A percentile compares a stretch with the other conserved stretches of the same genome.
These are phyloP conservation scores for Scolopax bukidnonensis DNA, from an alignment of 2,797 vertebrate genomes.

Conservation along the genomic window DNA sequence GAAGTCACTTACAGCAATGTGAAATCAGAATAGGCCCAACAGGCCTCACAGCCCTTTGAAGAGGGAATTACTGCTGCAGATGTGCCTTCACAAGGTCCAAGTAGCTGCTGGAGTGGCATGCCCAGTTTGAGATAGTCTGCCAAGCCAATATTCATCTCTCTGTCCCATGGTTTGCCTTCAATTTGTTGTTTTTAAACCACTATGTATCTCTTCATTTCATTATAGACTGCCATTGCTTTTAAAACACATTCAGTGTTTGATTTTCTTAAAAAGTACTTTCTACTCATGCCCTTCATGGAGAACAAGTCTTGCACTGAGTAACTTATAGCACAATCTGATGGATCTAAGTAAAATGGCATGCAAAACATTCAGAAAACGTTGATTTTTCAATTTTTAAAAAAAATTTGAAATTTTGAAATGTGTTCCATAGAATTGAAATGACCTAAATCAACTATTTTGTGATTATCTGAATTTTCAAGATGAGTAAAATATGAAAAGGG, in stretches of 20 bases:
- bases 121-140: background rate
- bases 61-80: background rate
- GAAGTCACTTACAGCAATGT: background rate
- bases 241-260: background rate
- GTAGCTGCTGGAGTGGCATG: background rate
- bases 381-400: background rate
- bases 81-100: background rate
- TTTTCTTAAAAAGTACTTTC: background rate
- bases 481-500: background rate
- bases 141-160: background rate
- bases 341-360: background rate
- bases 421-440: fast-evolving
- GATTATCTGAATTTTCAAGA: background rate
- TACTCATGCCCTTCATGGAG: background rate
- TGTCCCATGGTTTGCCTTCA: background rate
- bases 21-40: background rate
- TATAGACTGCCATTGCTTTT: background rate
- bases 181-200: background rate
- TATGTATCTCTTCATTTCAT: background rate
- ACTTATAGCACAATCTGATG: background rate
- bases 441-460: background rate
- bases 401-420: background rate
- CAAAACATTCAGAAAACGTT: background rate
- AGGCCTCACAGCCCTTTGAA: background rate
- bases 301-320: background rate